Evolutionary conservation across 2,888 invertebrate species (phyloP).

Genomic region (Poecilobothrus nobilitatus): DNA sequence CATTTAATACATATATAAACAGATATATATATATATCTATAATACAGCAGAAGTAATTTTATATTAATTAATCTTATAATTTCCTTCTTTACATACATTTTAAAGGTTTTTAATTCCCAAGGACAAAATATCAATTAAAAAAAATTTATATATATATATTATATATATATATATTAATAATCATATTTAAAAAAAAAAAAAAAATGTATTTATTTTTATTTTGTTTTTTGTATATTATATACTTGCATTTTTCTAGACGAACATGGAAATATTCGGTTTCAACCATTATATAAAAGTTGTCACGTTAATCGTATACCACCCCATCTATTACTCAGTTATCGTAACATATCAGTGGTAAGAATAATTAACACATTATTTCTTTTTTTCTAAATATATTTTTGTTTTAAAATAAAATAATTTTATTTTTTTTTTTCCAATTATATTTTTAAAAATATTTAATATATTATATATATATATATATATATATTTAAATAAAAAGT

Average conservation of each 20-base stretch:
- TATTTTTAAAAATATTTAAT: too few species aligned
- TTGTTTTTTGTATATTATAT: too few species aligned
- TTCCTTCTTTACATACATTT: slow-evolving; percentile 2
- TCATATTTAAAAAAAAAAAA: too few species aligned
- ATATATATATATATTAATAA: too few species aligned
- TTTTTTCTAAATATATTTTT: slow-evolving; percentile 16
- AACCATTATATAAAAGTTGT: slow-evolving; percentile 68
- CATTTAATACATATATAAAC: too few species aligned
- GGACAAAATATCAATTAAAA: too few species aligned
- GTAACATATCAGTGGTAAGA: slow-evolving; percentile 67
- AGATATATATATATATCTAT: neutral
- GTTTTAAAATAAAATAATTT: too few species aligned
- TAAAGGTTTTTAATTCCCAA: slow-evolving; percentile 25
- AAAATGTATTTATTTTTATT: too few species aligned
- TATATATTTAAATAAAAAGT: neutral
- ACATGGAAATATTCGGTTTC: slow-evolving; percentile 52
- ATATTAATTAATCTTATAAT: neutral
- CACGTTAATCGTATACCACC: slow-evolving; percentile 60
- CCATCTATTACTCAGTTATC: slow-evolving; percentile 61
- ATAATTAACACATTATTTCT: slow-evolving; percentile 16
- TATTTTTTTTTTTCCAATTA: too few species aligned
- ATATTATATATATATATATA: neutral
- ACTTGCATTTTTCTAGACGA: slow-evolving; percentile 49
- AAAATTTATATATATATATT: too few species aligned
- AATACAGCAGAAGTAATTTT: neutral